Conservation (phyloP, 2,888 invertebrate genomes). For the Lasioglossum malachurum region DNA sequence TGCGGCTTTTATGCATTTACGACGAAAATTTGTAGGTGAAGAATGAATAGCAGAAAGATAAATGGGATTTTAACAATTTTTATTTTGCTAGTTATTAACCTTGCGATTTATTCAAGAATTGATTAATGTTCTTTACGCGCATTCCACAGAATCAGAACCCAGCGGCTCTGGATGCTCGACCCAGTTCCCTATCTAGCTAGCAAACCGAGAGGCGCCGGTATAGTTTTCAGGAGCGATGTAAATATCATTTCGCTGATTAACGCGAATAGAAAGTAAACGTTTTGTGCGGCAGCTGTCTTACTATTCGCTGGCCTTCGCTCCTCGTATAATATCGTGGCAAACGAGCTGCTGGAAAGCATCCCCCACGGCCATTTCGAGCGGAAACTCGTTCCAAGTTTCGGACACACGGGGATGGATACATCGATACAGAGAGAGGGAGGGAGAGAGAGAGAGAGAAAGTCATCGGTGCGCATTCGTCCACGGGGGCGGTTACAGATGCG, state of each 20-base stretch:
- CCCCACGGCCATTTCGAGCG: constrained; percentile 62
- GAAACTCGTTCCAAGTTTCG: constrained; percentile 64
- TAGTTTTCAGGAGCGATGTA: not conserved
- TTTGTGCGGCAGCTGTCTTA: constrained; percentile 45
- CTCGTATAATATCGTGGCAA: constrained; percentile 49
- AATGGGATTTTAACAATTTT: too few species aligned
- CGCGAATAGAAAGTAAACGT: constrained; percentile 16
- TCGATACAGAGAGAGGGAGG: constrained; percentile 2
- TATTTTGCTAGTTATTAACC: too few species aligned
- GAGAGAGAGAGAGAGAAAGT: not conserved
- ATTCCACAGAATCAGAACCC: not conserved
- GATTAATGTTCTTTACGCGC: not conserved
- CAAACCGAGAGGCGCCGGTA: too few species aligned
- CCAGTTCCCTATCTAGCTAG: not conserved
- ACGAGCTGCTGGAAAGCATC: constrained; percentile 58
- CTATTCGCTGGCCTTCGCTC: constrained; percentile 34
- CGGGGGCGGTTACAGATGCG: not conserved
- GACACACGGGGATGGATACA: constrained; percentile 48
- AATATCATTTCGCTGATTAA: not conserved
- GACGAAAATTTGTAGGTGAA: too few species aligned
- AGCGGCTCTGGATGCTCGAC: not conserved
- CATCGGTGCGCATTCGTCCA: constrained; percentile 23
- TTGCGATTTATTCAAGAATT: too few species aligned
- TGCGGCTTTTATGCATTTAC: too few species aligned
- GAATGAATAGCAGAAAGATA: too few species aligned